Evolutionary conservation across 2,888 invertebrate species (phyloP), one percentile per base, ranked within the genome.

Genomic region (Metacarcinus magister): DNA sequence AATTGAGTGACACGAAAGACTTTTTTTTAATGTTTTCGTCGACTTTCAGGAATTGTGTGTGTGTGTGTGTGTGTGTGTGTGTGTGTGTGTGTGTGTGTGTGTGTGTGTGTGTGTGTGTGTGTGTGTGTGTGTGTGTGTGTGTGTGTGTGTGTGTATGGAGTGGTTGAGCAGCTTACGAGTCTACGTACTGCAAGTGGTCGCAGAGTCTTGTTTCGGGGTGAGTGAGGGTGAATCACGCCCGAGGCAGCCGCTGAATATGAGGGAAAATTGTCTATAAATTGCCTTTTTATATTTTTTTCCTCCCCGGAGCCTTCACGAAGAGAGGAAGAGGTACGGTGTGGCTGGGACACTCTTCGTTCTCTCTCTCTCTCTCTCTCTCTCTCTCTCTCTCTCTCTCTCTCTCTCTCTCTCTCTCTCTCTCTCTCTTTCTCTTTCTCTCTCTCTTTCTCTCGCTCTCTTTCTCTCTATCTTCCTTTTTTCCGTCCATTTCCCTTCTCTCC

Each of bases 201-300:
- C 32, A 28, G 10, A 82, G 32, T 13, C 8, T 82, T 82, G 32
- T 32, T 32, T 32, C 32, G 23, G n/a, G 82, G 32, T 82, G 82
- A 82, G 82, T 32, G 82, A 28, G 28, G 82, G 82, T 28, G 32
- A 82, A 32, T 82, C 82, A 82, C 32, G 82, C 82, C 10, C 32
- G 32, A 32, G 82, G 82, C 67, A 32, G 54, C 94, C 89, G 89
- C 94, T 54, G 94, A 94, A 94, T 94, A 94, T 94, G 94, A 94
- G 94, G 89, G 44, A 89, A 89, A 94, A 94, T 94, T 94, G 94
- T 94, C 90, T 60, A 94, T 94, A 94, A 89, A 94, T 94, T 94
- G 90, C 89, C 89, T 94, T 94, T 94, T 94, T 46, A 67, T 67
- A n/a, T 60, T 82, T 32, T 82, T 32, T 82, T 23, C 32, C 82